Evolutionary conservation across 2,113 vertebrate genomes (phyloP), one percentile per base, ranked within the genome.

Genomic region (Pomatostomus ruficeps): DNA sequence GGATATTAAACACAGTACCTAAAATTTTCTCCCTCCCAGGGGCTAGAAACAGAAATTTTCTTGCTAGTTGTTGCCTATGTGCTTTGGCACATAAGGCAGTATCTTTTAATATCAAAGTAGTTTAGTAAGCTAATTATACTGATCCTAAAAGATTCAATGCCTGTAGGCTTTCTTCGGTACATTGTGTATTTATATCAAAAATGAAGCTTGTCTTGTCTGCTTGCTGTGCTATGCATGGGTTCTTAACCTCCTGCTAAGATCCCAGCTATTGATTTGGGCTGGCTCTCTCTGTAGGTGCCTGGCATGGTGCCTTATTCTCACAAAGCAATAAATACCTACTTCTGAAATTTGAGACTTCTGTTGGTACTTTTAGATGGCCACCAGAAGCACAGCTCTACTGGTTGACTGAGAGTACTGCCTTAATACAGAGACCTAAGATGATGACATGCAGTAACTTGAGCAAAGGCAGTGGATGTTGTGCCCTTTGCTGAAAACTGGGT

Each of bases 241-340:
- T 85, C 87, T 94, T 89, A 91, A 92, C 77, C 93, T 95, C 93
- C 95, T 82, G 95, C 91, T 95, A 95, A 82, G 94, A 89, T 95
- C 35, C 38, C 51, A 83, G 89, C 85, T 80, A 96, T 94, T 77
- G 95, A 96, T 95, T 96, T 91, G 85, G 74, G 71, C 62, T 89
- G 77, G 23, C 62, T 89, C 35, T 83, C 77, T 85, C 78, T 54
- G 29, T 89, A 76, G 93, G 81, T 83, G 87, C 38, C 85, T 73
- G 88, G 85, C 63, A 42, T 66, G 45, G 38, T 55, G 66, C 70
- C 42, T 92, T 73, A 58, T 82, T 91, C 71, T 95, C 63, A 73
- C 74, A 91, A 55, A 85, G 62, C 33, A 82, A 54, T 91, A 87
- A 88, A 87, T 85, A 82, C 38, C 38, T 75, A 17, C 26, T 91